Base-by-base conservation (phyloP, 2,113 vertebrate species). In the Amphiprion percula region DNA sequence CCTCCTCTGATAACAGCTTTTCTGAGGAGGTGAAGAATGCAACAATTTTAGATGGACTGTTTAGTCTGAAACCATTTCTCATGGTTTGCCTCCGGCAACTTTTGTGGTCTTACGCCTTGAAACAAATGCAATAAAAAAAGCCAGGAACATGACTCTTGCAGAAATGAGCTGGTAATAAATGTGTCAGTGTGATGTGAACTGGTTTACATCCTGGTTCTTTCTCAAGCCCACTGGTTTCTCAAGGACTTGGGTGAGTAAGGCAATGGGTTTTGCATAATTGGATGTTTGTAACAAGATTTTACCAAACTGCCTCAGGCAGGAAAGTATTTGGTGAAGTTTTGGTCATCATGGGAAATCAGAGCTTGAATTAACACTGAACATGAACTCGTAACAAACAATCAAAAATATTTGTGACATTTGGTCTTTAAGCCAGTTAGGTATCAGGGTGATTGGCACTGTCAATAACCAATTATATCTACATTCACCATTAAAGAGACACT, bases 51-150 rank as follows among this genome's bases (percentile, higher is more conserved):
- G 55, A 23, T 33, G 33, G 44, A 62, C 52, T 85, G 83, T 61
- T 80, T 80, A 78, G 73, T 82, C 68, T 82, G 37, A 86, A 89
- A 68, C 17, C 50, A 63, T 87, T 75, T 69, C 67, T 80, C 3
- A 59, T 65, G 64, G 70, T 54, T 14, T 4, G 11, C 39, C 53
- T 26, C 62, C 10, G 60, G 59, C 44, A 74, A 67, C 61, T 77
- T 82, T 77, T 68, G 33, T 74, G 62, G 71, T 61, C 68, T 60
- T 66, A 64, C 55, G 71, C 76, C 65, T 58, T 72, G 5, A 61
- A 87, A 88, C 56, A 76, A 90, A 82, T 23, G 60, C 77, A 78
- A 44, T 88, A 72, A 83, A 90, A 83, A 91, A 84, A 58, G 21
- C 30, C 33, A 74, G 67, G 65, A 77, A 76, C 70, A 74, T 79